phyloP scores from a whole-genome alignment of 2,888 invertebrate genomes.

The Ditylenchus weischeri region DNA sequence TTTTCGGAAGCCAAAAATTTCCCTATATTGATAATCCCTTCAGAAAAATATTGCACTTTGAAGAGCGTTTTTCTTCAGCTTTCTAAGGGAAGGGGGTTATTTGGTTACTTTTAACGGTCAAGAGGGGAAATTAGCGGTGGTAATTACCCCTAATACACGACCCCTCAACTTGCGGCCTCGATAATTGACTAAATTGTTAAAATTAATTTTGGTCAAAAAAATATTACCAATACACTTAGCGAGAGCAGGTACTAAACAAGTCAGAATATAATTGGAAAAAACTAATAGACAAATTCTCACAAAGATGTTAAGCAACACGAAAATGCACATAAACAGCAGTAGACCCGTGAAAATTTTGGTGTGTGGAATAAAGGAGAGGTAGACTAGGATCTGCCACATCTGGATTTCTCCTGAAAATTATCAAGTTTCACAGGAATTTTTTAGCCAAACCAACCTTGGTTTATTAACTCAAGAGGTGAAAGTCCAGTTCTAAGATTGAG shows the following conservation, averaged over 20 bases:
- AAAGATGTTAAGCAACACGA: constrained; percentile 48
- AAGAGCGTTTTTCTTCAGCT: no score
- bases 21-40: no score
- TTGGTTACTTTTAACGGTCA: no score
- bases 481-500: constrained; percentile 46
- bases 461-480: constrained; percentile 44
- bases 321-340: constrained; percentile 43
- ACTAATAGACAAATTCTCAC: constrained; percentile 34
- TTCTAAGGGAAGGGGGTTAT: no score
- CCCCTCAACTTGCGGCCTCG: no score
- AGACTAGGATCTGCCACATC: constrained; percentile 53
- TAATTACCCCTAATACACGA: no score
- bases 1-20: no score
- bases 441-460: constrained; percentile 34
- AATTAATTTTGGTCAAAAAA: no score
- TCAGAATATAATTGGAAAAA: no score
- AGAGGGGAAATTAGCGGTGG: no score
- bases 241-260: constrained; percentile 48
- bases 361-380: constrained; percentile 48
- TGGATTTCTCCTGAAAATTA: constrained; percentile 46
- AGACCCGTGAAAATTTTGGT: constrained; percentile 49
- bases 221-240: constrained; percentile 46
- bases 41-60: no score
- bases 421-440: background rate
- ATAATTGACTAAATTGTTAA: no score